Percentiles rank a stretch among this genome's conserved stretches.
phyloP scores from a whole-genome alignment of 2,888 invertebrate species.

The Lasioglossum leucozonium region DNA sequence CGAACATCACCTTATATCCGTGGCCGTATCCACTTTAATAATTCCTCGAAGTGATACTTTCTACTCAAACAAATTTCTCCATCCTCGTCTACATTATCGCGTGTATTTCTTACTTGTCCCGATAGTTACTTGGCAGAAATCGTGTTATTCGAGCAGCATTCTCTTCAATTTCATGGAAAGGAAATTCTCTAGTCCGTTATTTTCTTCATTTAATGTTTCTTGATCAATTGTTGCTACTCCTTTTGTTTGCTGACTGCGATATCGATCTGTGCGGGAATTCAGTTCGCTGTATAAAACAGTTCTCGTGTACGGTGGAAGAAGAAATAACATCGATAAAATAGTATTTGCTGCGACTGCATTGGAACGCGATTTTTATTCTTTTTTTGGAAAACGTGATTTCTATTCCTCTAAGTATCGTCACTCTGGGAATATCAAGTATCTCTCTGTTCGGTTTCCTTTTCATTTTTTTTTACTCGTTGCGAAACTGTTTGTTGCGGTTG shows the following conservation, averaged over 20 bases:
- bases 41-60: slow-evolving; percentile 45
- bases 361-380: not conserved
- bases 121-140: slow-evolving; percentile 7
- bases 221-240: not conserved
- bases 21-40: slow-evolving; percentile 67
- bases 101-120: not conserved
- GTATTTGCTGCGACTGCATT: not conserved
- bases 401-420: not conserved
- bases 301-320: not conserved
- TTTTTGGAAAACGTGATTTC: not conserved
- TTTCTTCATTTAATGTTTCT: slow-evolving; percentile 11
- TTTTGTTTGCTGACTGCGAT: slow-evolving; percentile 7
- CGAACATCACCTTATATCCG: slow-evolving; percentile 48
- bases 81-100: not conserved
- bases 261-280: not conserved
- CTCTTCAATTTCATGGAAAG: not conserved
- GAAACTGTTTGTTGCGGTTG: not conserved
- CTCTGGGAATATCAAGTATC: not conserved
- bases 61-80: slow-evolving; percentile 15
- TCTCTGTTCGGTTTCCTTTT: not conserved
- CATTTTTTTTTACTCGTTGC: not conserved
- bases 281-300: too few species aligned
- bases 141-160: not conserved
- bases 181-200: not conserved
- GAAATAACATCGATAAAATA: not conserved